phyloP scores from a whole-genome alignment of 37 sponge, comb jelly and placozoan genomes.

The Crambe crambe region DNA sequence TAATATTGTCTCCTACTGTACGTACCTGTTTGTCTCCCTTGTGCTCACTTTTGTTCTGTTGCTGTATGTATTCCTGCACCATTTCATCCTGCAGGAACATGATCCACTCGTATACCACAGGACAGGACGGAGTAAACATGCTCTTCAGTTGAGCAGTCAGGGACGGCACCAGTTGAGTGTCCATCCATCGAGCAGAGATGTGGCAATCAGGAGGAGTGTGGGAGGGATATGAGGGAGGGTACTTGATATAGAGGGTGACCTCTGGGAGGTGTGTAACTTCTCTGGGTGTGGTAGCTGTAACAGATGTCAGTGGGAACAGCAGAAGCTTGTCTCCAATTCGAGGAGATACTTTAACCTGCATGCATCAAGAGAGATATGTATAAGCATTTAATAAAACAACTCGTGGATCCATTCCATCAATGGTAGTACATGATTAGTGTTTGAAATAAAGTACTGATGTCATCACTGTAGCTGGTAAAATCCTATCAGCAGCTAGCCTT shows the following conservation, averaged over 20 bases:
- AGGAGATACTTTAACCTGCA: constrained; percentile 25
- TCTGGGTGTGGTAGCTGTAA: not conserved
- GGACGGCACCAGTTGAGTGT: constrained; percentile 8
- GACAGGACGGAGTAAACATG: constrained; percentile 54
- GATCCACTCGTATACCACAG: constrained; percentile 65
- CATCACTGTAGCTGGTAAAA: too few relatives aligned
- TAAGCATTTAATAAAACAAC: too few relatives aligned
- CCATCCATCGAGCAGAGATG: constrained; percentile 62
- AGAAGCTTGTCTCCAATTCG: not conserved
- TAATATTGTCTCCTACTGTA: too few relatives aligned
- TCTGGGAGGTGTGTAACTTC: constrained; percentile 56
- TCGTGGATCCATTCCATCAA: too few relatives aligned
- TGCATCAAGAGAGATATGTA: not conserved
- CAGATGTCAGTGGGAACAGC: not conserved
- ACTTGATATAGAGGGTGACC: constrained; percentile 49
- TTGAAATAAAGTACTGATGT: too few relatives aligned
- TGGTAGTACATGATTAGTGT: too few relatives aligned
- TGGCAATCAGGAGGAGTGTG: constrained; percentile 48
- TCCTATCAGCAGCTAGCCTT: too few relatives aligned
- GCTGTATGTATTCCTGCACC: constrained; percentile 13
- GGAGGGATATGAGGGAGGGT: constrained; percentile 62
- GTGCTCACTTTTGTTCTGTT: not conserved
- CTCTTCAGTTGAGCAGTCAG: constrained; percentile 22
- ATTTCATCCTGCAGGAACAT: constrained; percentile 49
- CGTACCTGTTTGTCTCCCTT: not conserved